Percentiles rank a stretch among this genome's conserved stretches.
Conservation (phyloP, 2,113 vertebrate species). For the Malurus cyaneus region DNA sequence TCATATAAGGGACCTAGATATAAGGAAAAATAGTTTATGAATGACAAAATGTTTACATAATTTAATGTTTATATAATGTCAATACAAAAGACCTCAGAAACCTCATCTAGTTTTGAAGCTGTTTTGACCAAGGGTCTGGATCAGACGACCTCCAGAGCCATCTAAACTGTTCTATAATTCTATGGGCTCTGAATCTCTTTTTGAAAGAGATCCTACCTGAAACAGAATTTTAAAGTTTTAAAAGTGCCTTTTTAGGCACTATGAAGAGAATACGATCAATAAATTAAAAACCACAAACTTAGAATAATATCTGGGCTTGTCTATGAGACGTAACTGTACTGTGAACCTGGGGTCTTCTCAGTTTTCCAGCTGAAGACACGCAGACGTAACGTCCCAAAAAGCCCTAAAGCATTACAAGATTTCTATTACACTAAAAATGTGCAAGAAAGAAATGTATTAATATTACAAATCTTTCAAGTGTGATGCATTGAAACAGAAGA, state of each 20-base stretch:
- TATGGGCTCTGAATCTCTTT: background rate
- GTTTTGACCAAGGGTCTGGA: background rate
- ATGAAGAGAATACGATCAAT: background rate
- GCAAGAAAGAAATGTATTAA: background rate
- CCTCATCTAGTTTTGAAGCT: background rate
- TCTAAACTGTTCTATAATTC: background rate
- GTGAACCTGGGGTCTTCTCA: background rate
- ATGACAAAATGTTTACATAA: background rate
- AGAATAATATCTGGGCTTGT: background rate
- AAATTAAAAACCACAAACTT: background rate
- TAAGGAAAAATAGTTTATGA: background rate
- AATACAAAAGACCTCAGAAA: background rate
- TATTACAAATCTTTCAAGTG: background rate
- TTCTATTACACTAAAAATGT: background rate
- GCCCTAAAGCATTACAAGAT: background rate
- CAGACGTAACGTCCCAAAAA: background rate
- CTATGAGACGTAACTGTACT: background rate
- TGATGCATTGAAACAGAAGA: background rate
- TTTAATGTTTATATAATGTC: background rate
- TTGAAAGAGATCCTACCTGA: background rate
- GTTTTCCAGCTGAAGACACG: background rate
- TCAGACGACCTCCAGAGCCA: background rate
- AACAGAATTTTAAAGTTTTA: background rate
- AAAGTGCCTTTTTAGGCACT: background rate
- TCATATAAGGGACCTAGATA: background rate